Base-by-base conservation (phyloP, 2,113 vertebrate species). In the Telmatochromis brachygnathus region DNA sequence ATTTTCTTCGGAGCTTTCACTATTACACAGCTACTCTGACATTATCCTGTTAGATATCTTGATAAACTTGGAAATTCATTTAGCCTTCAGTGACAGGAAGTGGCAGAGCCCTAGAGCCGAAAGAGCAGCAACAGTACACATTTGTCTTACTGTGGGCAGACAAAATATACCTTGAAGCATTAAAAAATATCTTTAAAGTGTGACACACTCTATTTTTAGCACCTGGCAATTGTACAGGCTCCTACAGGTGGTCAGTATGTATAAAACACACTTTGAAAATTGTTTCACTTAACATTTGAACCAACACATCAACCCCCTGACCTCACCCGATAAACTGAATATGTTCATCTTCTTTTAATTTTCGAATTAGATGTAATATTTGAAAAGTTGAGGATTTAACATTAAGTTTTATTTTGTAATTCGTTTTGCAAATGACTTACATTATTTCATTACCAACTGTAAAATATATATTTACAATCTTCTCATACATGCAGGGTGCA, bases 81-180 rank as follows among this genome's bases (percentile, higher is more conserved):
- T 58, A 47, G 35, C 80, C 55, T 45, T n/a, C 11, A 14, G 55
- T 45, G 23, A 1, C 8, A 28, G 37, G 35, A 60, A 58, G 79
- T 45, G 3, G 21, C 37, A 19, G 33, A 28, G 19, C 0, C 0
- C 10, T 42, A 28, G 35, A 55, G 51, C 0, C 4, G 0, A 49
- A 19, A 6, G 26, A 51, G 15, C 45, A 51, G 26, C 26, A 77
- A n/a, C 73, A 77, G 9, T 33, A 9, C 14, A 51, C 26, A 77
- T 30, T 30, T 51, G 26, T 49, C 73, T 49, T 12, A 30, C 42
- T 2, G 70, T 77, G 10, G 70, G 70, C 45, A 49, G 42, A 11
- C 2, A 77, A 3, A 77, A 0, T 12, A 49, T 30, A 49, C 42
- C 26, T 30, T n/a, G 6, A 77, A 49, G 9, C 6, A 75, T 19